Evolutionary conservation across 1,140 invertebrate genomes (phyloP).

Genomic region (Glomeris maerens): DNA sequence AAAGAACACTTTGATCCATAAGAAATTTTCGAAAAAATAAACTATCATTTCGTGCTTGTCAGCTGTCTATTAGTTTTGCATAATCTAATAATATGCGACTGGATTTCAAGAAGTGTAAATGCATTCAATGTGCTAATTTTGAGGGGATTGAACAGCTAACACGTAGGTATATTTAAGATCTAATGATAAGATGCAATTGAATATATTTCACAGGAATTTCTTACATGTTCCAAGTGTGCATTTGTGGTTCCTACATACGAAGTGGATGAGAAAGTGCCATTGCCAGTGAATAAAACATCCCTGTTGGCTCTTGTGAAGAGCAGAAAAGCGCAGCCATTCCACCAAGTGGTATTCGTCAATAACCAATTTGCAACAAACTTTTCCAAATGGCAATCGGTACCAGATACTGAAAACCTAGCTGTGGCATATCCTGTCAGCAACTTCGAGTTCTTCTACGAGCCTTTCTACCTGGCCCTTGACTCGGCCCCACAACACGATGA

Average conservation of each 20-base stretch:
- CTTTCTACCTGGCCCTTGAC: constrained; percentile 78
- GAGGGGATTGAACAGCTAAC: constrained; percentile 7
- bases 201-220: constrained; percentile 31
- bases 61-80: too few species aligned
- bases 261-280: constrained; percentile 53
- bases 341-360: constrained; percentile 80
- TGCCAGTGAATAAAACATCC: constrained; percentile 62
- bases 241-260: constrained; percentile 90
- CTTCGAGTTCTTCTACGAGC: constrained; percentile 75
- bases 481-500: constrained; percentile 74
- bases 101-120: too few species aligned
- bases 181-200: constrained; percentile 31
- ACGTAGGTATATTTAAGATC: constrained; percentile 30
- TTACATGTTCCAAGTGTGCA: constrained; percentile 46
- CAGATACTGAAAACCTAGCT: constrained; percentile 39
- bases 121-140: constrained; percentile 21
- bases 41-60: too few species aligned
- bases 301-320: constrained; percentile 55
- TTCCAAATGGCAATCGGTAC: constrained; percentile 47
- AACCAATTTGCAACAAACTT: constrained; percentile 88
- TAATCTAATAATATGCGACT: too few species aligned
- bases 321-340: constrained; percentile 71
- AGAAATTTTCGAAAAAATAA: too few species aligned
- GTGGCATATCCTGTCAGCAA: constrained; percentile 70
- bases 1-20: too few species aligned